A percentile compares a stretch with the other conserved stretches of the same genome.
phyloP scores from a whole-genome alignment of 1,140 invertebrate genomes.

The Drosophila murphyi region DNA sequence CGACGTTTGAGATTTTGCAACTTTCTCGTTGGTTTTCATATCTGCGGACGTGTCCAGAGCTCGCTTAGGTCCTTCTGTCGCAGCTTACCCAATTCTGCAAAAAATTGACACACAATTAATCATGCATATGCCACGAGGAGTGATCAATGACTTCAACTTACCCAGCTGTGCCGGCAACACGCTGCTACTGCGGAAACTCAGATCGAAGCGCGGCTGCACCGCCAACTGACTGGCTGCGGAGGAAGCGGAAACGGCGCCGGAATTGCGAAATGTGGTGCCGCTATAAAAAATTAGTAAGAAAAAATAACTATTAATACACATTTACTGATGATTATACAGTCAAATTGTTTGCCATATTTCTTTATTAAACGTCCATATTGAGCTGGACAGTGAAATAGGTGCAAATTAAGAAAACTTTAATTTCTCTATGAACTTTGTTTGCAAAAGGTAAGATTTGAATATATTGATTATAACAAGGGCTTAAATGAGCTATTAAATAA shows the following conservation, averaged over 20 bases:
- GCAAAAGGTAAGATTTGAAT: too few relatives aligned
- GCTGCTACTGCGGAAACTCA: slow-evolving; percentile 64
- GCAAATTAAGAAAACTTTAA: background rate
- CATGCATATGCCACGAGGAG: too few relatives aligned
- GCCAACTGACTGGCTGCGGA: slow-evolving; percentile 54
- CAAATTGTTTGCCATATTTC: too few relatives aligned
- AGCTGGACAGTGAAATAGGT: too few relatives aligned
- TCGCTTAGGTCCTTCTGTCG: slow-evolving; percentile 77
- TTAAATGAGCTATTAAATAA: too few relatives aligned
- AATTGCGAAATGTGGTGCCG: slow-evolving; percentile 72
- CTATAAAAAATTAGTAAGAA: slow-evolving; percentile 34
- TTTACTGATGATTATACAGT: too few relatives aligned
- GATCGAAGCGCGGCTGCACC: slow-evolving; percentile 74
- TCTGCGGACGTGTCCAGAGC: slow-evolving; percentile 78
- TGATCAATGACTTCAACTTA: slow-evolving; percentile 26
- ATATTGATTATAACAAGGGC: too few relatives aligned
- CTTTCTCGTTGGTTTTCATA: slow-evolving; percentile 64
- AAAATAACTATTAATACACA: background rate
- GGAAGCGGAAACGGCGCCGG: slow-evolving; percentile 54
- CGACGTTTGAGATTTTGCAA: slow-evolving; percentile 59
- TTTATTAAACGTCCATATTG: too few relatives aligned
- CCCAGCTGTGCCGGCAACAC: slow-evolving; percentile 67
- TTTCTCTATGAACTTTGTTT: too few relatives aligned
- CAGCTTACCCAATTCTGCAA: slow-evolving; percentile 75
- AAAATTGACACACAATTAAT: too few relatives aligned